A percentile compares a stretch with the other conserved stretches of the same genome.
Evolutionary conservation across 2,888 invertebrate species (phyloP).

Genomic region (Conchocele bisecta): DNA sequence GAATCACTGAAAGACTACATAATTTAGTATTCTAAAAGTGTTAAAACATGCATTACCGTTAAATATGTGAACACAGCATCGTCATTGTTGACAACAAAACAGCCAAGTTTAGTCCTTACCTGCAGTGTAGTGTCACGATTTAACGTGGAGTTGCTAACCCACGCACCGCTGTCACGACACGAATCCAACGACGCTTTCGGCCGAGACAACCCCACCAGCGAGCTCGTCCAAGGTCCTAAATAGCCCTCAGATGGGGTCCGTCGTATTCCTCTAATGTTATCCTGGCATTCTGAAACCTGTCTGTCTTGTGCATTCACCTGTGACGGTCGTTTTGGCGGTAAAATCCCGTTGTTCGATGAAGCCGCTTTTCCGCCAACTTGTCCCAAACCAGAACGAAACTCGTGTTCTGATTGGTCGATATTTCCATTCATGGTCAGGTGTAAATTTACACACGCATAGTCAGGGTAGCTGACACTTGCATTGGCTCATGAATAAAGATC

Average conservation of each 20-base stretch:
- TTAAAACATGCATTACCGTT: too few species aligned
- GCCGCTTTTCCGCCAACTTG: conserved; percentile 40
- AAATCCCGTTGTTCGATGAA: conserved; percentile 9
- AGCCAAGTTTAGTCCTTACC: too few species aligned
- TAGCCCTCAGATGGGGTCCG: neutral
- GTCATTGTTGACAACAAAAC: too few species aligned
- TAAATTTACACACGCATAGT: too few species aligned
- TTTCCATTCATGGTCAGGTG: conserved; percentile 17
- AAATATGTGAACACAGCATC: too few species aligned
- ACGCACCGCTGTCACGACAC: conserved; percentile 10
- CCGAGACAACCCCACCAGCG: neutral
- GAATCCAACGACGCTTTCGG: neutral
- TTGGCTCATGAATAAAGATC: too few species aligned
- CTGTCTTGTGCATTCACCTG: too few species aligned
- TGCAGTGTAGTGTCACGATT: neutral
- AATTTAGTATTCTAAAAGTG: too few species aligned
- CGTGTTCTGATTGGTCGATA: conserved; percentile 39
- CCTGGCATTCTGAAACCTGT: too few species aligned
- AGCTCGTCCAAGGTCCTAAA: neutral
- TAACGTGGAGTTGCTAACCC: conserved; percentile 5
- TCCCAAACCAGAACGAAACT: conserved; percentile 37
- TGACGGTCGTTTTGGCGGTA: neutral
- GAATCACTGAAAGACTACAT: too few species aligned
- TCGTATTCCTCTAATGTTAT: too few species aligned
- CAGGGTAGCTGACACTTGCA: too few species aligned